Evolutionary conservation across 2,113 vertebrate species (phyloP), one percentile per base, ranked within the genome.

Genomic region (Oncorhynchus masou): DNA sequence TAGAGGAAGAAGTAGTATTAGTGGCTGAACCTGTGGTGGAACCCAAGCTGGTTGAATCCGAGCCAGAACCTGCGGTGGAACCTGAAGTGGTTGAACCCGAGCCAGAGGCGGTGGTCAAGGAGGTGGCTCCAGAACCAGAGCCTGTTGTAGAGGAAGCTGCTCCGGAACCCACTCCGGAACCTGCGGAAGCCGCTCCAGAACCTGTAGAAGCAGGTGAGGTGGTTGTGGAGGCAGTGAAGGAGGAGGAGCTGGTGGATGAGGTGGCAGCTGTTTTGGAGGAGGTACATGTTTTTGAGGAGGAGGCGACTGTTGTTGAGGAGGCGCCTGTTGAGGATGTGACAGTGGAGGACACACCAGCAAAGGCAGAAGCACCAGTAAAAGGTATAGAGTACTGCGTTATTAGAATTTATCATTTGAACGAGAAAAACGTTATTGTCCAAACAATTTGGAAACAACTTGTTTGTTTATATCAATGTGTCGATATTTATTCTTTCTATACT

Each of bases 311-410:
- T 5, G 45, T 48, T 6, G 54, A 9, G 16, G 48, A 27, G 45
- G 39, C 66, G 39, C 48, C 27, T 45, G 74, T 34, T 27, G 67
- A 83, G 71, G 82, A 84, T 1, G 78, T 59, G 3, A 9, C 48
- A 19, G 65, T 69, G 45, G 74, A 60, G 67, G 49, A 69, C 9
- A 67, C 73, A 3, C 11, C 70, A 7, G 3, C 64, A 57, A 80
- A 83, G 31, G 68, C 79, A 27, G 59, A 65, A 62, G 19, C 78
- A 75, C 68, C 70, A 69, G 19, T 29, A 29, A 87, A 79, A 90
- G 91, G 91, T 90, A 88, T 13, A 39, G 66, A 74, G 54, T 11
- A 31, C 20, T 22, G 24, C n/a, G 1, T 64, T 64, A 64, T 25
- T 3, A 1, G 5, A 22, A 64, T 24, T 4, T 0, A 9, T 16